Evolutionary conservation across 1,140 invertebrate genomes (phyloP).

Genomic region (Lethrus apterus): DNA sequence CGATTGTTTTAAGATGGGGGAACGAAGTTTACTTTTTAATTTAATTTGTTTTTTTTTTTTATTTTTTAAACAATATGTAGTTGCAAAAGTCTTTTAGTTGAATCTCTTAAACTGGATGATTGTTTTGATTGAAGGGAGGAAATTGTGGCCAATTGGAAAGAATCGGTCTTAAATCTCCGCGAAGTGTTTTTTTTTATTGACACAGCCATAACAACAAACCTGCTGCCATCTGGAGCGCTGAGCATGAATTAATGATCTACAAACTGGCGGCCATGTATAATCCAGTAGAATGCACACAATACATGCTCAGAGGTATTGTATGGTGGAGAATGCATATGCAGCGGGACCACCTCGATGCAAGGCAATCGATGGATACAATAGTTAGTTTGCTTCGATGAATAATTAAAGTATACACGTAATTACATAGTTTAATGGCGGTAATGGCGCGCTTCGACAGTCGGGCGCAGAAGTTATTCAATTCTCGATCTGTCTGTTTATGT

Average conservation of each 20-base stretch:
- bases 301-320: constrained; percentile 30
- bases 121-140: too few relatives aligned
- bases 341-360: constrained; percentile 27
- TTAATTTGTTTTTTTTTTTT: too few relatives aligned
- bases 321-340: constrained; percentile 27
- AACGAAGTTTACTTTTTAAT: too few relatives aligned
- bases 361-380: constrained; percentile 29
- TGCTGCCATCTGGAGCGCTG: constrained; percentile 20
- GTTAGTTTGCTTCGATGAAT: constrained; percentile 28
- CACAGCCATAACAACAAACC: constrained; percentile 11
- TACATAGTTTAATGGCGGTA: constrained; percentile 15
- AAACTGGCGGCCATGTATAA: constrained; percentile 27
- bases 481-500: constrained; percentile 9
- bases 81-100: too few relatives aligned
- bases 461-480: constrained; percentile 8
- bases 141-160: too few relatives aligned
- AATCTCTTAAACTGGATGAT: too few relatives aligned
- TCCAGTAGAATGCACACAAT: constrained; percentile 26
- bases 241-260: constrained; percentile 25
- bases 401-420: constrained; percentile 27
- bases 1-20: too few relatives aligned
- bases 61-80: too few relatives aligned
- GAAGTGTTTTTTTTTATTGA: constrained; percentile 2
- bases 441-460: constrained; percentile 11
- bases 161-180: not conserved